A percentile compares a stretch with the other conserved stretches of the same genome.
phyloP scores from a whole-genome alignment of 2,888 invertebrate species.

The Laspeyria flexula region DNA sequence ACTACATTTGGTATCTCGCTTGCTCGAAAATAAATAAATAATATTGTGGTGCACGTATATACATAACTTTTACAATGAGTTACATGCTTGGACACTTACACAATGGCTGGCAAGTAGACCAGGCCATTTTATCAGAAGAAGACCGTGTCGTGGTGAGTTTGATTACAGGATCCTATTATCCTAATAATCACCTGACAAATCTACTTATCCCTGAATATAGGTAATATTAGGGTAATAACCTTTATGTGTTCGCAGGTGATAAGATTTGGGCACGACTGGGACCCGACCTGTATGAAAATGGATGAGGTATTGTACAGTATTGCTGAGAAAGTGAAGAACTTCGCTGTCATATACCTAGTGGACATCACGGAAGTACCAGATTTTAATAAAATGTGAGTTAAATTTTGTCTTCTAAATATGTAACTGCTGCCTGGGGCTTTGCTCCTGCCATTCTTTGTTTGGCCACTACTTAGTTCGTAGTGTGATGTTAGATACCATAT shows the following conservation, averaged over 20 bases:
- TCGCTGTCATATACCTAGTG: conserved; percentile 98
- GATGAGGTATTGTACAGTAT: conserved; percentile 98
- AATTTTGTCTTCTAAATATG: too few relatives aligned
- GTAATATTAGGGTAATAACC: too few relatives aligned
- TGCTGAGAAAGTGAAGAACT: conserved; percentile 99
- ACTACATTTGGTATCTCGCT: too few relatives aligned
- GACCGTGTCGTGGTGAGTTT: conserved; percentile 97
- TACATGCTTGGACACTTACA: conserved; percentile 99
- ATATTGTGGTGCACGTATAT: neutral
- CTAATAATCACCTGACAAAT: too few relatives aligned
- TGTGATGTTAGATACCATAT: too few relatives aligned
- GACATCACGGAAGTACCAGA: conserved; percentile 99
- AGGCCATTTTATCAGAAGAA: conserved; percentile 99
- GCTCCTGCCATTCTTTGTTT: too few relatives aligned
- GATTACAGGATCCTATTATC: neutral
- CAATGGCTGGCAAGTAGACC: conserved; percentile 99
- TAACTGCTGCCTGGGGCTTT: too few relatives aligned
- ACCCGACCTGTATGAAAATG: conserved; percentile 99
- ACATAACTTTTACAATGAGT: conserved; percentile 90
- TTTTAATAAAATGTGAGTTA: conserved; percentile 98
- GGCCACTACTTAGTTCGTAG: too few relatives aligned
- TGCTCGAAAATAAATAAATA: neutral
- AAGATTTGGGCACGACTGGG: conserved; percentile 99
- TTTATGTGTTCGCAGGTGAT: conserved; percentile 92
- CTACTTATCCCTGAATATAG: too few relatives aligned